These are phyloP conservation scores for Lochmaea capreae DNA, from an alignment of 2,888 invertebrate species.

Conservation along the genomic window DNA sequence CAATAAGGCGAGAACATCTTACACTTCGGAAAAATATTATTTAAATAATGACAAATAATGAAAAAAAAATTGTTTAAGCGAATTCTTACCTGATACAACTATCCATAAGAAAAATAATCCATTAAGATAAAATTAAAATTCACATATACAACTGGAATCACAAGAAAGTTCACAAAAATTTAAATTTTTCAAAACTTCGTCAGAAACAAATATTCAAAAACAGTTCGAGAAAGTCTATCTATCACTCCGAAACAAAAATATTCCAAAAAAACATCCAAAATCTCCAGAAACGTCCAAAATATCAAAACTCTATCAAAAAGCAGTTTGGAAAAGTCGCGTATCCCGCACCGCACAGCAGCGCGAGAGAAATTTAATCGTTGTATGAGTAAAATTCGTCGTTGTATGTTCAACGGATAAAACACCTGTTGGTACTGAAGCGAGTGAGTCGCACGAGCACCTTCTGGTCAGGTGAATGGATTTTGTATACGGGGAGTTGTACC, in stretches of 20 bases:
- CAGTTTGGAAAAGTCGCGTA: not conserved
- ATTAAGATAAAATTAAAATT: constrained; percentile 16
- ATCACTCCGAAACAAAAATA: not conserved
- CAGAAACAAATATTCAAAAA: constrained; percentile 4
- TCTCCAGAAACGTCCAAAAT: too few relatives aligned
- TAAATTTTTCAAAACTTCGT: not conserved
- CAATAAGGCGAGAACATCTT: too few relatives aligned
- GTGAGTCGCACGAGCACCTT: constrained; percentile 41
- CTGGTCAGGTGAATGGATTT: constrained; percentile 47
- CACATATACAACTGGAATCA: constrained; percentile 22
- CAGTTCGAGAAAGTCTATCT: not conserved
- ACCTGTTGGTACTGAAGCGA: constrained; percentile 46
- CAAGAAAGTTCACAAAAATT: not conserved
- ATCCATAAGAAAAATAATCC: constrained; percentile 46
- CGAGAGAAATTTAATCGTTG: constrained; percentile 7
- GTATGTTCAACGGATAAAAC: constrained; percentile 42
- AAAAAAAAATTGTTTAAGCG: too few relatives aligned
- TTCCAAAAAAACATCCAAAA: constrained; percentile 2
- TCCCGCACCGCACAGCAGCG: constrained; percentile 5
- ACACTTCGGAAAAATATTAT: too few relatives aligned
- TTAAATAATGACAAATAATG: too few relatives aligned
- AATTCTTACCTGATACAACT: constrained; percentile 37
- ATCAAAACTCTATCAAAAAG: not conserved
- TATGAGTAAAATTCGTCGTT: not conserved
- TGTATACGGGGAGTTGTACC: constrained; percentile 37